Conservation (phyloP, 2,888 invertebrate genomes). For the Penaeus monodon region DNA sequence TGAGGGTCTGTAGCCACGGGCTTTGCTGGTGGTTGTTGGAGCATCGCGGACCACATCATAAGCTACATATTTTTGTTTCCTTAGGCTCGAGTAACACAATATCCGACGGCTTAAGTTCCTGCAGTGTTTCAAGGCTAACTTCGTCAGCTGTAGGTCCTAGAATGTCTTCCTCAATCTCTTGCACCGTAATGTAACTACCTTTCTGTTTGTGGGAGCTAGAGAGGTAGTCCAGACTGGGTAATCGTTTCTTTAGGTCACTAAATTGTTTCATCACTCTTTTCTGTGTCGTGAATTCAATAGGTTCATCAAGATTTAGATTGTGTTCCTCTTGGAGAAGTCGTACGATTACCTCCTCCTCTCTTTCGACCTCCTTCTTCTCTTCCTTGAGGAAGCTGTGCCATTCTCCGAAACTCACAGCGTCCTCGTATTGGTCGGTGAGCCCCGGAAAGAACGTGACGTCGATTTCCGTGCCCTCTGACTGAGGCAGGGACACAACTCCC, state of each 20-base stretch:
- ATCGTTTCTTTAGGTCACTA: neutral
- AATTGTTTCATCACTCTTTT: neutral
- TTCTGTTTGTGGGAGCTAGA: neutral
- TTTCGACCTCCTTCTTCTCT: neutral
- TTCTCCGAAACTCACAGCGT: neutral
- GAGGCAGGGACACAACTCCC: neutral
- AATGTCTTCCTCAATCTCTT: neutral
- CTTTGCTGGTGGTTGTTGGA: too few relatives aligned
- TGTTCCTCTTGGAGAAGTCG: neutral
- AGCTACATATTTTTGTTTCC: too few relatives aligned
- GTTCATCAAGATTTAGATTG: neutral
- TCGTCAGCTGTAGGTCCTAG: too few relatives aligned
- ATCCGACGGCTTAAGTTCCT: too few relatives aligned
- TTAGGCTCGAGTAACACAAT: too few relatives aligned
- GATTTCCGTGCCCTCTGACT: neutral
- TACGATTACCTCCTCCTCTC: neutral
- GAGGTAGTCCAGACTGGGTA: neutral
- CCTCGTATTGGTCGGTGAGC: neutral
- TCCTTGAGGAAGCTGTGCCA: neutral
- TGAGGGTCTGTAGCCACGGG: neutral
- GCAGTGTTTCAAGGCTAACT: too few relatives aligned
- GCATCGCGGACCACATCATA: too few relatives aligned
- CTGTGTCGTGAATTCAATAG: conserved; percentile 3
- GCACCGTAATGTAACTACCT: neutral
- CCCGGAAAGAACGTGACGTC: conserved; percentile 8